phyloP scores from a whole-genome alignment of 2,888 invertebrate species.

The Acronicta psi region DNA sequence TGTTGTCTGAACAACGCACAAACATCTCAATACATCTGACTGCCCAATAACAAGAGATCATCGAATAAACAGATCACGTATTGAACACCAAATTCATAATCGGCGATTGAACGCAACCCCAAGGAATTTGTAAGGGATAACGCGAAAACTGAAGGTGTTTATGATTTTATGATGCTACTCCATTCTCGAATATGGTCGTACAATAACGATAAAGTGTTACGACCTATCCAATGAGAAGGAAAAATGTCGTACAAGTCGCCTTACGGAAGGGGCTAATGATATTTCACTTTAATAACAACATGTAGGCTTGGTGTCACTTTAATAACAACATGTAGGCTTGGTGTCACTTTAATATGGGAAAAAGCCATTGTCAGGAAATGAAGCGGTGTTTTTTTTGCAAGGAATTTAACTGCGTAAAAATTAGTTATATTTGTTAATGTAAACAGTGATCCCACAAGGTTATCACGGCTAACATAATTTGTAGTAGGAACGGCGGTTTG shows the following conservation, averaged over 20 bases:
- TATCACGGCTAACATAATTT: too few relatives aligned
- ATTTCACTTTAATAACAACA: conserved; percentile 71
- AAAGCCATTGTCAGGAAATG: conserved; percentile 36
- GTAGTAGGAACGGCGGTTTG: too few relatives aligned
- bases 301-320: conserved; percentile 53
- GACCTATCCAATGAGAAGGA: conserved; percentile 68
- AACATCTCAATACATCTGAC: conserved; percentile 43
- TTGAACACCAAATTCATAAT: conserved; percentile 76
- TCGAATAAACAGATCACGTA: conserved; percentile 67
- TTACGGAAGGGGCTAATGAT: conserved; percentile 68
- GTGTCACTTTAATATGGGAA: conserved; percentile 47
- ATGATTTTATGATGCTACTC: conserved; percentile 81
- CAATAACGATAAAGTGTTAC: conserved; percentile 83
- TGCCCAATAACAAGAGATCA: conserved; percentile 60
- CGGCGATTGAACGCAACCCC: conserved; percentile 67
- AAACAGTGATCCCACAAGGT: too few relatives aligned
- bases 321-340: conserved; percentile 54
- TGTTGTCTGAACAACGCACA: conserved; percentile 15
- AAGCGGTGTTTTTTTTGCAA: conserved; percentile 9
- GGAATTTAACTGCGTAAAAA: too few relatives aligned
- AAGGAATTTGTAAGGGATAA: conserved; percentile 76
- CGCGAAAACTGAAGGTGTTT: conserved; percentile 76
- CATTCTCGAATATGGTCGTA: conserved; percentile 78
- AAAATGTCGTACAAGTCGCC: conserved; percentile 72
- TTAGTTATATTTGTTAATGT: conserved; percentile 2